These are phyloP conservation scores for Hydrotaea diabolus DNA, from an alignment of 2,888 invertebrate genomes.

Conservation along the genomic window DNA sequence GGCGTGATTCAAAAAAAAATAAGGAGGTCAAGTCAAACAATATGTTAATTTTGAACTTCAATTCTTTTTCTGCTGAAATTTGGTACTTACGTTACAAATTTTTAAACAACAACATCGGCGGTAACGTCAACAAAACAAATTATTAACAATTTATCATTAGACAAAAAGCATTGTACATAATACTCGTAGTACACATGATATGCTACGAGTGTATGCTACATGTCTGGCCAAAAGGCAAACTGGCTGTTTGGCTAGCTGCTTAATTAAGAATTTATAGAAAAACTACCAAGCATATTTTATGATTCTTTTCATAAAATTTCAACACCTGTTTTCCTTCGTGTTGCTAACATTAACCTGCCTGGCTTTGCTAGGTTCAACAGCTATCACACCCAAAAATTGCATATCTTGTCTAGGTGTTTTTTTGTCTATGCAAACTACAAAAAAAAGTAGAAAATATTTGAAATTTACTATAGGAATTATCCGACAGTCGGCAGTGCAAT, in stretches of 20 bases:
- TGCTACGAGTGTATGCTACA: neutral
- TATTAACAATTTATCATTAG: conserved; percentile 42
- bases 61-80: conserved; percentile 14
- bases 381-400: conserved; percentile 54
- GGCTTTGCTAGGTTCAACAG: neutral
- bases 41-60: conserved; percentile 46
- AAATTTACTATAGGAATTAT: conserved; percentile 28
- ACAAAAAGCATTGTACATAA: neutral
- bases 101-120: neutral
- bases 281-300: conserved; percentile 26
- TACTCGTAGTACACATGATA: neutral
- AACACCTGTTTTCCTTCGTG: conserved; percentile 60
- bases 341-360: conserved; percentile 6
- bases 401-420: neutral
- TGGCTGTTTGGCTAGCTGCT: neutral
- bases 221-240: neutral
- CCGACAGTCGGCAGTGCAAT: neutral
- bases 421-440: neutral
- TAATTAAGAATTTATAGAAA: conserved; percentile 40
- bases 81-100: neutral
- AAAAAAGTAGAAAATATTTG: conserved; percentile 16
- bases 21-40: conserved; percentile 60
- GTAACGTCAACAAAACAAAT: conserved; percentile 31
- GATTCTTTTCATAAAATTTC: conserved; percentile 39
- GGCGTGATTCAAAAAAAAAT: conserved; percentile 57